Evolutionary conservation across 2,113 vertebrate genomes (phyloP).

Genomic region (Syngnathus typhle): DNA sequence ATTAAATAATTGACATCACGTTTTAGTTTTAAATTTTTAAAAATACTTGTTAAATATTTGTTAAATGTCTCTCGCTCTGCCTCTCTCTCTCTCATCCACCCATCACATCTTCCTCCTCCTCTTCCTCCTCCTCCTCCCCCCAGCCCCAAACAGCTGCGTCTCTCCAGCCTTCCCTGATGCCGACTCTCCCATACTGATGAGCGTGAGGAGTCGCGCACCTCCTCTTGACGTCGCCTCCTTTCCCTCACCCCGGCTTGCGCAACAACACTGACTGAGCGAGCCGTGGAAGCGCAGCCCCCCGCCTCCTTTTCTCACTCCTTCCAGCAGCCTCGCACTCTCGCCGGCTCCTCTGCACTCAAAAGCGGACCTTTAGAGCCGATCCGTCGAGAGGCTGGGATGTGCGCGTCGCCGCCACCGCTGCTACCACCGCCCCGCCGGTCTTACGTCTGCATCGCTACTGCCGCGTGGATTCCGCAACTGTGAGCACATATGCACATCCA

Average conservation of each 20-base stretch:
- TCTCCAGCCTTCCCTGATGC: conserved; percentile 64
- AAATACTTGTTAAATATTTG: too few relatives aligned
- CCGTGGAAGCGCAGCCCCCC: conserved; percentile 23
- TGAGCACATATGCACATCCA: conserved; percentile 70
- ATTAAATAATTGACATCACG: too few relatives aligned
- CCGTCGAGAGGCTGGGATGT: not conserved
- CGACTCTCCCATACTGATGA: conserved; percentile 73
- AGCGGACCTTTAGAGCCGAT: not conserved
- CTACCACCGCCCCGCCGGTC: not conserved
- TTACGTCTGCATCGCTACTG: not conserved
- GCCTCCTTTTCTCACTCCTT: conserved; percentile 12
- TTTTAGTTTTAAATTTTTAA: too few relatives aligned
- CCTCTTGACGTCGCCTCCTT: conserved; percentile 63
- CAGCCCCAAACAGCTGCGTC: conserved; percentile 59
- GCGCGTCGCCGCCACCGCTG: conserved; percentile 18
- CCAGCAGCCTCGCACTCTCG: not conserved
- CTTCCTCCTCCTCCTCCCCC: conserved; percentile 16
- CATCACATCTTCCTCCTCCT: conserved; percentile 1
- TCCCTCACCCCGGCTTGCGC: conserved; percentile 73
- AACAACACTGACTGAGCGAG: conserved; percentile 72
- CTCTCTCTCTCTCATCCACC: not conserved
- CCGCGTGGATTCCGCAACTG: conserved; percentile 41
- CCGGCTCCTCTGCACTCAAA: conserved; percentile 11
- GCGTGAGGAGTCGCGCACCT: conserved; percentile 70
- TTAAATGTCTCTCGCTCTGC: conserved; percentile 9